Evolutionary conservation across 2,113 vertebrate species (phyloP).

Genomic region (Propithecus coquereli): DNA sequence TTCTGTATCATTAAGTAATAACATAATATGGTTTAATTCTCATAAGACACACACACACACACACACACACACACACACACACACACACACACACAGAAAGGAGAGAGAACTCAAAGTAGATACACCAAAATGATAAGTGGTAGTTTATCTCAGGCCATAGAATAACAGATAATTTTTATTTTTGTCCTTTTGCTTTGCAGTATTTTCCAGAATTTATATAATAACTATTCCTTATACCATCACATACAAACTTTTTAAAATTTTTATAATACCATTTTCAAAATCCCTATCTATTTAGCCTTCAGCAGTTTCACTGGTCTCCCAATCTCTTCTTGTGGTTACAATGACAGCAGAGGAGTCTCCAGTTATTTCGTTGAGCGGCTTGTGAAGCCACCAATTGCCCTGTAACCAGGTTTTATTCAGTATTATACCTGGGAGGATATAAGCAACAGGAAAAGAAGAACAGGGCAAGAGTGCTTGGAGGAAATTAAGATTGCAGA

Average conservation of each 20-base stretch:
- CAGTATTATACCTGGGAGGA: not conserved
- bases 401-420: not conserved
- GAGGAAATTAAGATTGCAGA: constrained; percentile 59
- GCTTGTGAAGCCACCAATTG: not conserved
- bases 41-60: not conserved
- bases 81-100: too few relatives aligned
- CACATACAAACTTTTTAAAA: not conserved
- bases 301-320: not conserved
- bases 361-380: not conserved
- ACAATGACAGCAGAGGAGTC: not conserved
- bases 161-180: not conserved
- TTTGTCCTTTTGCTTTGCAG: not conserved
- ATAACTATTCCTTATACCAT: not conserved
- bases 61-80: not conserved
- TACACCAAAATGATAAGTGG: not conserved
- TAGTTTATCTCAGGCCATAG: not conserved
- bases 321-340: not conserved
- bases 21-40: not conserved
- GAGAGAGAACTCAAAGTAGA: not conserved
- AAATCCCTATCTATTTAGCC: not conserved
- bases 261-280: not conserved
- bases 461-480: not conserved
- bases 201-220: not conserved
- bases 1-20: not conserved
- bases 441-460: not conserved